Evolutionary conservation across 2,888 invertebrate species (phyloP).

Genomic region (Athripsodes cinereus): DNA sequence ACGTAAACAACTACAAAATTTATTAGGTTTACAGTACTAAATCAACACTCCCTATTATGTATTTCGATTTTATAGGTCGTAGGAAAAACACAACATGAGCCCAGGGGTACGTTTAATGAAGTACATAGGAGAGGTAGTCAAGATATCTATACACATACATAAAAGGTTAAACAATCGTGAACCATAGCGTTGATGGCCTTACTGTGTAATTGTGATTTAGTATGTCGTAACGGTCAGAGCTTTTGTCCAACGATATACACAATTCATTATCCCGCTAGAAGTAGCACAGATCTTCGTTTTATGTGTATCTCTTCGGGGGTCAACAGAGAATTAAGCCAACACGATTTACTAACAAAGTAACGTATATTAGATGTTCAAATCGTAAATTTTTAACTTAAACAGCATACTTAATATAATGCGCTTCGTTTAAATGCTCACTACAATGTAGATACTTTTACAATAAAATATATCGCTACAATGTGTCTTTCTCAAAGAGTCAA

Average conservation of each 20-base stretch:
- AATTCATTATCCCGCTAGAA: constrained; percentile 22
- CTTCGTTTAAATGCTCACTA: too few relatives aligned
- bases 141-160: background rate
- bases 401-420: too few relatives aligned
- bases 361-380: too few relatives aligned
- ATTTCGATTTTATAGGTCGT: background rate
- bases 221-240: constrained; percentile 15
- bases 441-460: too few relatives aligned
- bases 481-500: too few relatives aligned
- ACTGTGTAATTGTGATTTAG: constrained; percentile 24
- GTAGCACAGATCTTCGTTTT: constrained; percentile 22
- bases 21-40: too few relatives aligned
- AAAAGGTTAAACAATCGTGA: background rate
- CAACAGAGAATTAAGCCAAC: constrained; percentile 21
- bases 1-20: too few relatives aligned
- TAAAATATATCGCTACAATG: too few relatives aligned
- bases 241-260: constrained; percentile 20
- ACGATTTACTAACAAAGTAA: background rate
- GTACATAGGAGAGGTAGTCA: background rate
- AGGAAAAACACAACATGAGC: background rate
- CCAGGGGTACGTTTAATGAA: background rate
- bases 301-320: constrained; percentile 24
- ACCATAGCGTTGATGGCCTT: constrained; percentile 8
- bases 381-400: too few relatives aligned
- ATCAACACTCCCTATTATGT: background rate